Evolutionary conservation across 2,797 vertebrate genomes (phyloP).

Genomic region (Adrianichthys oophorus): DNA sequence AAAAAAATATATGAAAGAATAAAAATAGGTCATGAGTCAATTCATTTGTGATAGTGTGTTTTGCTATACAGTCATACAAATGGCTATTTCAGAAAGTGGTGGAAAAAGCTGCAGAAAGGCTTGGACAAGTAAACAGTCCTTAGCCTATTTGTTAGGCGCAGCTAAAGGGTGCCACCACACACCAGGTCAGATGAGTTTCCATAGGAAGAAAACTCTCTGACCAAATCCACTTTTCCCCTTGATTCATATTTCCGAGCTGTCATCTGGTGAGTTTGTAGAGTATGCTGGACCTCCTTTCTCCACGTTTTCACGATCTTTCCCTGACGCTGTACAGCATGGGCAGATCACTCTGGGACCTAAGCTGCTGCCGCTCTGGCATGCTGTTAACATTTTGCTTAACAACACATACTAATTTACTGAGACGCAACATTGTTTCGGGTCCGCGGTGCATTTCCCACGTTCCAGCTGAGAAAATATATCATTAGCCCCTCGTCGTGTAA

Average conservation of each 20-base stretch:
- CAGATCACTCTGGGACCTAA: slow-evolving; percentile 59
- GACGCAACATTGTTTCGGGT: slow-evolving; percentile 75
- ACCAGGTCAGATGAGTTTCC: slow-evolving; percentile 78
- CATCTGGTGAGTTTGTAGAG: slow-evolving; percentile 76
- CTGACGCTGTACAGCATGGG: slow-evolving; percentile 49
- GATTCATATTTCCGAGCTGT: slow-evolving; percentile 82
- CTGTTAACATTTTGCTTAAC: slow-evolving; percentile 70
- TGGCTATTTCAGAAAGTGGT: slow-evolving; percentile 37
- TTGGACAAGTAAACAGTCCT: slow-evolving; percentile 43
- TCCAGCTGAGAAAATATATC: slow-evolving; percentile 86
- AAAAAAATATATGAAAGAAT: too few species aligned
- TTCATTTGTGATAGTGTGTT: too few species aligned
- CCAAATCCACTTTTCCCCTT: slow-evolving; percentile 80
- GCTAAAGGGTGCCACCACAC: slow-evolving; percentile 73
- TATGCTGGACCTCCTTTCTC: slow-evolving; percentile 69
- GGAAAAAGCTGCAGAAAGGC: slow-evolving; percentile 37
- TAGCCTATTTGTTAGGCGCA: slow-evolving; percentile 63
- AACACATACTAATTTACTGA: slow-evolving; percentile 77
- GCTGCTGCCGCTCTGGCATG: slow-evolving; percentile 62
- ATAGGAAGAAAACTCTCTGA: slow-evolving; percentile 79
- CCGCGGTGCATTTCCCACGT: slow-evolving; percentile 69
- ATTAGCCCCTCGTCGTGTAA: slow-evolving; percentile 80
- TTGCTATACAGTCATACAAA: too few species aligned
- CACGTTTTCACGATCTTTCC: slow-evolving; percentile 61
- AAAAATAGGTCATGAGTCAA: too few species aligned